Evolutionary conservation across 1,140 invertebrate genomes (phyloP), one percentile per base, ranked within the genome.

Genomic region (Nymphalis io): DNA sequence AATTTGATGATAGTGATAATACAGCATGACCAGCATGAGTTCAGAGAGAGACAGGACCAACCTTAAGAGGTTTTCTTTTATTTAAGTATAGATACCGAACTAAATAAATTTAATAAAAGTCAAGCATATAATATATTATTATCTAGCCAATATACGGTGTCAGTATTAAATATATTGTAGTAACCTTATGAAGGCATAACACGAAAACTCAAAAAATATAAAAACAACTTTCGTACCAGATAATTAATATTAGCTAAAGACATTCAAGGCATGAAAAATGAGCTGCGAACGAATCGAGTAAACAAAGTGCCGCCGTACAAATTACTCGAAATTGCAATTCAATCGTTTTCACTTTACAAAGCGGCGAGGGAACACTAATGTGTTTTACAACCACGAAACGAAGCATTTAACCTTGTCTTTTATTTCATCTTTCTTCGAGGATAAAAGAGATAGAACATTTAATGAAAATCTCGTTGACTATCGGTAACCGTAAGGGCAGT

Each of bases 271-370:
- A 55, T 23, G 51, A 55, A 55, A 55, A 55, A 55, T 55, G 51
- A 55, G 51, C 51, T 55, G 20, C 51, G 27, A 55, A 55, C 21
- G 21, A 55, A 55, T 6, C 21, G 51, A 27, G 51, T 27, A 55
- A 55, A 55, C 51, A 55, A 55, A 55, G 23, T 55, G 21, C 51
- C 11, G 11, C 23, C 20, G 51, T 27, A 63, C 48, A 63, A 63
- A 63, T 63, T 63, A 63, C 46, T 39, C 27, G 48, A 63, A 63
- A 63, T 63, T 51, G 60, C 64, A 67, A 21, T 67, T 60, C 64
- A 60, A 67, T 67, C 44, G 64, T 59, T 59, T 59, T 67, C 57
- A 67, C 57, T 67, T 67, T 67, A 67, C 55, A 59, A 38, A 39
- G 39, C 66, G 16, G 40, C 48, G 58, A 60, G 40, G 27, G 46